Evolutionary conservation across 2,797 vertebrate genomes (phyloP).

Genomic region (Lithobates sylvaticus): DNA sequence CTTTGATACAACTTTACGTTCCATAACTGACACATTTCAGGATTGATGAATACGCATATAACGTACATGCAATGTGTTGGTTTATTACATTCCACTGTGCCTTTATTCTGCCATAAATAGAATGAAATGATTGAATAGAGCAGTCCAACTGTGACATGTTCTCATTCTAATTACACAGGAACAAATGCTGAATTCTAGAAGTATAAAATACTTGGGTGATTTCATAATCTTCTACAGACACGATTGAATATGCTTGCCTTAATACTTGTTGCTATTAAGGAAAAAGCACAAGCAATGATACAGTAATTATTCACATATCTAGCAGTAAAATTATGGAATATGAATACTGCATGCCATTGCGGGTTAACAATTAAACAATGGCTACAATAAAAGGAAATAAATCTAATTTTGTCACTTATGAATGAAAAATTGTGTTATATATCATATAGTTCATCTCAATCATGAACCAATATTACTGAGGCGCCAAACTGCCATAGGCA

Average conservation of each 20-base stretch:
- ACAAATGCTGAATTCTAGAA: not conserved
- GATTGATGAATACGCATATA: too few species aligned
- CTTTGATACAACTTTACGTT: too few species aligned
- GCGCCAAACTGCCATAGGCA: constrained; percentile 42
- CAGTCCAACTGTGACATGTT: not conserved
- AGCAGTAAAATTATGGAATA: not conserved
- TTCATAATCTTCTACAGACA: not conserved
- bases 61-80: too few species aligned
- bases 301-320: constrained; percentile 13
- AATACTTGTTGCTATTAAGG: not conserved
- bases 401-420: constrained; percentile 36
- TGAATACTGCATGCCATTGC: constrained; percentile 26
- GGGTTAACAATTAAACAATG: constrained; percentile 22
- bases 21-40: too few species aligned
- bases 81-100: not conserved
- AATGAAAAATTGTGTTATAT: constrained; percentile 40
- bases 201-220: not conserved
- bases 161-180: not conserved
- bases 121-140: not conserved
- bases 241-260: not conserved
- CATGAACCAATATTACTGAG: constrained; percentile 41
- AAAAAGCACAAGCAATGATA: not conserved
- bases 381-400: constrained; percentile 22
- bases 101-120: not conserved
- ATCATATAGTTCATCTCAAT: constrained; percentile 46